These are phyloP conservation scores for Globicephala melas DNA, from an alignment of 2,113 vertebrate species.

Conservation along the genomic window DNA sequence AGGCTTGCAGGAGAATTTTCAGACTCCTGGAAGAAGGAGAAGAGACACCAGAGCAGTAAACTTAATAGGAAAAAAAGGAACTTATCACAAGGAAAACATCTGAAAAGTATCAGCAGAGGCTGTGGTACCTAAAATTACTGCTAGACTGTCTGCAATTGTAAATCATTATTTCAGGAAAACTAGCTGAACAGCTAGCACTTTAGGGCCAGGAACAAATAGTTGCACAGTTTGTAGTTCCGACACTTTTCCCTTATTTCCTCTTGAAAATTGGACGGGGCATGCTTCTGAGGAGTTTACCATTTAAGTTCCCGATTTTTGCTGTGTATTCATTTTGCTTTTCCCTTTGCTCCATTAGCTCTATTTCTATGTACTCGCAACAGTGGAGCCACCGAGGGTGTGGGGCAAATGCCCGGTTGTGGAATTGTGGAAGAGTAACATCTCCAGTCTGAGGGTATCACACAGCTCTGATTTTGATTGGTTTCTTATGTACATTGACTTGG, in stretches of 20 bases:
- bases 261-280: not conserved
- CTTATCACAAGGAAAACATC: not conserved
- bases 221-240: not conserved
- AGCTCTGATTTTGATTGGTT: not conserved
- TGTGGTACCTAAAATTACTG: not conserved
- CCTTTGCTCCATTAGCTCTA: not conserved
- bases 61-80: not conserved
- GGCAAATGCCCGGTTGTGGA: not conserved
- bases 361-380: not conserved
- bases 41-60: not conserved
- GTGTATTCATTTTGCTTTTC: not conserved
- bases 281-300: not conserved
- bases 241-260: not conserved
- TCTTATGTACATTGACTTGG: not conserved
- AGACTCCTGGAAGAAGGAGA: not conserved
- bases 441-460: not conserved
- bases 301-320: not conserved
- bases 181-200: not conserved
- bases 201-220: not conserved
- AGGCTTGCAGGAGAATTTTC: not conserved
- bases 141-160: not conserved
- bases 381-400: accelerated
- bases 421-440: not conserved
- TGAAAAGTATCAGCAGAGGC: not conserved
- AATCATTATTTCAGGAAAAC: not conserved